phyloP scores from a whole-genome alignment of 1,140 invertebrate genomes.

The Globodera ellingtonae region DNA sequence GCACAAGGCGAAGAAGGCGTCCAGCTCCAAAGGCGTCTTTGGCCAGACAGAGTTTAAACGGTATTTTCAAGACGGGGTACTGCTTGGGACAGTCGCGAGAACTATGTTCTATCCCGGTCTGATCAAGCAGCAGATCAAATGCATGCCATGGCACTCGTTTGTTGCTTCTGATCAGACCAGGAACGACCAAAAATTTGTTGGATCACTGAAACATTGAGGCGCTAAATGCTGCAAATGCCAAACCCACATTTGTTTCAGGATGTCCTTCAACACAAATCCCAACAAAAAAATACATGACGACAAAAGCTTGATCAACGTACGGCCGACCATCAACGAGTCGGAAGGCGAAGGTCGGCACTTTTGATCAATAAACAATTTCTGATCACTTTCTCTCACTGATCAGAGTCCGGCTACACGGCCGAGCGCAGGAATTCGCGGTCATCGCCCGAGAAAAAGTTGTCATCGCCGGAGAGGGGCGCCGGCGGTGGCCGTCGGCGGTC shows the following conservation, averaged over 20 bases:
- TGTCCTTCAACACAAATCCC: constrained; percentile 31
- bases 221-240: too few species aligned
- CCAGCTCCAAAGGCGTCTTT: constrained; percentile 20
- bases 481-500: background rate
- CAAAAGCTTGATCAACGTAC: constrained; percentile 19
- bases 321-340: background rate
- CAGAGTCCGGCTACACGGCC: constrained; percentile 14
- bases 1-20: constrained; percentile 15
- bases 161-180: too few species aligned
- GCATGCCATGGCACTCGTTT: too few species aligned
- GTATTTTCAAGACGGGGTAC: background rate
- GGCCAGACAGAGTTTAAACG: constrained; percentile 25
- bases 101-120: too few species aligned
- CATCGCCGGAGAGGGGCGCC: background rate
- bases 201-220: too few species aligned
- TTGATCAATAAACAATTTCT: background rate
- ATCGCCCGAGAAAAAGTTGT: constrained; percentile 20
- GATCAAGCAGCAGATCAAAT: too few species aligned
- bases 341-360: constrained; percentile 14
- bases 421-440: constrained; percentile 21
- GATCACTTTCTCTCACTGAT: constrained; percentile 3
- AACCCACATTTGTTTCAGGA: background rate
- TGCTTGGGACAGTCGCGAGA: too few species aligned
- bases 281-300: constrained; percentile 27
- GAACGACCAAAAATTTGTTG: too few species aligned